phyloP scores from a whole-genome alignment of 2,888 invertebrate species.

The Vandiemenella viatica region DNA sequence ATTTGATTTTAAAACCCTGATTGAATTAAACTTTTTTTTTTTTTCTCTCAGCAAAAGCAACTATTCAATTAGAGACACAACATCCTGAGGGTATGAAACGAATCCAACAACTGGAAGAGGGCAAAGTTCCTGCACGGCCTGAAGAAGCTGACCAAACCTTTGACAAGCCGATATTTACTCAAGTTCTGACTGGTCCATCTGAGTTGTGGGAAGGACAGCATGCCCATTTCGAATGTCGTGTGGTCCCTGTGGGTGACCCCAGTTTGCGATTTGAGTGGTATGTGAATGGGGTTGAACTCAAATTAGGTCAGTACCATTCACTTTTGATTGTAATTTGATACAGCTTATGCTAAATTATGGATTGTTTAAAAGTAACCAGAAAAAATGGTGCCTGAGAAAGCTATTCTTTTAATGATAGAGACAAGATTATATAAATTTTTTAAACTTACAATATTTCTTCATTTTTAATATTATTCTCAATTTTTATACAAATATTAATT shows the following conservation, averaged over 20 bases:
- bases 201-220: slow-evolving; percentile 84
- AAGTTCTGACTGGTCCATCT: slow-evolving; percentile 70
- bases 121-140: slow-evolving; percentile 42
- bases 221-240: slow-evolving; percentile 80
- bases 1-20: too few species aligned
- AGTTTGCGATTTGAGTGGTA: slow-evolving; percentile 89
- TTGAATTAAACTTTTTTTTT: neutral
- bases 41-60: slow-evolving; percentile 52
- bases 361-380: too few species aligned
- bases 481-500: too few species aligned
- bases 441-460: too few species aligned
- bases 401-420: too few species aligned
- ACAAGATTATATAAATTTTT: too few species aligned
- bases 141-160: slow-evolving; percentile 68
- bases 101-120: slow-evolving; percentile 73
- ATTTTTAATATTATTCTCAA: too few species aligned
- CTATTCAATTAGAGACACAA: slow-evolving; percentile 75
- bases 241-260: slow-evolving; percentile 87
- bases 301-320: slow-evolving; percentile 53
- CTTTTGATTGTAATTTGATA: too few species aligned
- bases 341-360: too few species aligned
- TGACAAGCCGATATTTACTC: slow-evolving; percentile 85
- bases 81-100: slow-evolving; percentile 87
- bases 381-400: too few species aligned
- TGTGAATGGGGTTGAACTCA: slow-evolving; percentile 82